phyloP scores from a whole-genome alignment of 2,888 invertebrate genomes.

The Acronicta alni region DNA sequence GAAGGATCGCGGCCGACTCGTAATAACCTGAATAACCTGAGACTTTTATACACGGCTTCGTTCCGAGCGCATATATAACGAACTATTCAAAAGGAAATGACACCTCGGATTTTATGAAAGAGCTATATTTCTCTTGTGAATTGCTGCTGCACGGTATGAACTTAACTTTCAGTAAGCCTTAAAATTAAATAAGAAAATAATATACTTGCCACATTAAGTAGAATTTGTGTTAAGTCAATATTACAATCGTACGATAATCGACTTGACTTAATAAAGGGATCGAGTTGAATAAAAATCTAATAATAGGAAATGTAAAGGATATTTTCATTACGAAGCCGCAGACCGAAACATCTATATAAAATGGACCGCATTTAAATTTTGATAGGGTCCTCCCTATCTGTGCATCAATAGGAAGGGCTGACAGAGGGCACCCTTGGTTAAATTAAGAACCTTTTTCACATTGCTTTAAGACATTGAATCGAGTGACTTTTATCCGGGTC shows the following conservation, averaged over 20 bases:
- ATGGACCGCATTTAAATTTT: conserved; percentile 74
- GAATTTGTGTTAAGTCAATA: conserved; percentile 34
- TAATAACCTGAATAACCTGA: conserved; percentile 77
- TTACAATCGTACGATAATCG: conserved; percentile 55
- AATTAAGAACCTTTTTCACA: conserved; percentile 64
- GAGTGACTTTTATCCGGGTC: conserved; percentile 56
- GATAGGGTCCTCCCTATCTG: conserved; percentile 69
- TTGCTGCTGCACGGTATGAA: conserved; percentile 50
- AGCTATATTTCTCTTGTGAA: conserved; percentile 65
- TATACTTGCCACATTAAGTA: conserved; percentile 25
- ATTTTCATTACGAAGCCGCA: conserved; percentile 67
- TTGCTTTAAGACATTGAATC: conserved; percentile 71
- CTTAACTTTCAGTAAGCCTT: conserved; percentile 42
- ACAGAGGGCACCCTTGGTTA: conserved; percentile 61
- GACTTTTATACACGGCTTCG: conserved; percentile 69
- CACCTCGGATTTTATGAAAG: conserved; percentile 81
- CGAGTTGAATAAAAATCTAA: conserved; percentile 60
- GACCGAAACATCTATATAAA: conserved; percentile 64
- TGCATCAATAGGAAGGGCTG: conserved; percentile 69
- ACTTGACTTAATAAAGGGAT: conserved; percentile 53
- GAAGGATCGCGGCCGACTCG: conserved; percentile 63
- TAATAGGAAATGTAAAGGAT: conserved; percentile 64
- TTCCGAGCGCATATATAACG: conserved; percentile 73
- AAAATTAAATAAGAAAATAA: conserved; percentile 29
- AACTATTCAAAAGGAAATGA: conserved; percentile 83